Evolutionary conservation across 2,113 vertebrate species (phyloP).

Genomic region (Capreolus pygargus): DNA sequence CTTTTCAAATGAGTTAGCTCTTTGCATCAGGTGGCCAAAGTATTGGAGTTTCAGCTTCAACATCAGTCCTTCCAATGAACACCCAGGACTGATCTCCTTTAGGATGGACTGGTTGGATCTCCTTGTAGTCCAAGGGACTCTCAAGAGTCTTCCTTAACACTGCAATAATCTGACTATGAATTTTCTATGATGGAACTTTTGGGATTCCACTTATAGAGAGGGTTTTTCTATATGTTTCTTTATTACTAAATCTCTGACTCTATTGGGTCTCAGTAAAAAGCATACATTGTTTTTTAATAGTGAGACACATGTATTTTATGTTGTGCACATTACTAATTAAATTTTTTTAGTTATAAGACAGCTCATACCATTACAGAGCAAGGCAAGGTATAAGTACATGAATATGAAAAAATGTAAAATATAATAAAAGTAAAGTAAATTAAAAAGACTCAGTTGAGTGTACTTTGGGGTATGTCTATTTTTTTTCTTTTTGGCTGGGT

Average conservation of each 20-base stretch:
- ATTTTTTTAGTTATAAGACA: background rate
- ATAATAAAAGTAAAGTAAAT: background rate
- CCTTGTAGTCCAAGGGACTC: background rate
- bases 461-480: background rate
- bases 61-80: no score
- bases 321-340: background rate
- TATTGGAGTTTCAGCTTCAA: background rate
- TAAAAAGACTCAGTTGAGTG: background rate
- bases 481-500: background rate
- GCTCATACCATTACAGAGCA: background rate
- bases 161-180: background rate
- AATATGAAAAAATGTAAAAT: background rate
- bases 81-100: no score
- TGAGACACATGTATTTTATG: background rate
- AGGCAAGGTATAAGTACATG: background rate
- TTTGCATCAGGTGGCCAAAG: accelerated
- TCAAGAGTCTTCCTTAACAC: background rate
- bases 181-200: background rate
- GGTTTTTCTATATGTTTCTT: background rate
- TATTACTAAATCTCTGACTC: background rate
- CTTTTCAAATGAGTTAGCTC: background rate
- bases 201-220: background rate
- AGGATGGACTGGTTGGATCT: background rate
- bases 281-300: background rate
- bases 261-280: background rate